These are phyloP conservation scores for Chelmon rostratus DNA, from an alignment of 2,797 vertebrate species.

Conservation along the genomic window DNA sequence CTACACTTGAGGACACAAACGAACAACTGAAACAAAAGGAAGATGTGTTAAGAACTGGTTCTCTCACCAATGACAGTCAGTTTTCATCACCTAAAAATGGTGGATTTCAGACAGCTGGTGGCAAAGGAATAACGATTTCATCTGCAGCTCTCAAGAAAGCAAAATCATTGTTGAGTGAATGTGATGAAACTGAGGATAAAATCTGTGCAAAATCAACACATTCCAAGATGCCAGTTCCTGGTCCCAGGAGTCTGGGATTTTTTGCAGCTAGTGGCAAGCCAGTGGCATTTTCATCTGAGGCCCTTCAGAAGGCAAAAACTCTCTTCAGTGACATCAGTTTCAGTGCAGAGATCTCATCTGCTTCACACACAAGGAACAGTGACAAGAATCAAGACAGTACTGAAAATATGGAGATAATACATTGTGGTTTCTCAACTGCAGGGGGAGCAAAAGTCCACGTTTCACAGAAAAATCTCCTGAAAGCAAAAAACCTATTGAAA, in stretches of 20 bases:
- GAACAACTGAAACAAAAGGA: slow-evolving; percentile 19
- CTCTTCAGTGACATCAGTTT: slow-evolving; percentile 82
- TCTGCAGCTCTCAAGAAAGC: slow-evolving; percentile 86
- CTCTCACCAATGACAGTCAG: slow-evolving; percentile 35
- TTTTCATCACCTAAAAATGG: slow-evolving; percentile 67
- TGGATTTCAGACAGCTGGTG: slow-evolving; percentile 83
- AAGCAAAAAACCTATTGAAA: slow-evolving; percentile 43
- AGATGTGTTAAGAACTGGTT: slow-evolving; percentile 46
- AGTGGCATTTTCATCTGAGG: slow-evolving; percentile 83
- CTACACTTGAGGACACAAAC: slow-evolving; percentile 47
- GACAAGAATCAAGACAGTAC: neutral
- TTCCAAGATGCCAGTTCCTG: neutral
- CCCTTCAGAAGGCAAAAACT: slow-evolving; percentile 83
- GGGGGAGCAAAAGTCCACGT: slow-evolving; percentile 24
- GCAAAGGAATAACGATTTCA: slow-evolving; percentile 86
- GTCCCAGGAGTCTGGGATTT: slow-evolving; percentile 67
- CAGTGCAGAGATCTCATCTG: slow-evolving; percentile 17
- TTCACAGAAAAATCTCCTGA: slow-evolving; percentile 45
- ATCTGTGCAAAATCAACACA: neutral
- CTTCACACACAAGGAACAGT: neutral
- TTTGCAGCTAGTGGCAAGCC: slow-evolving; percentile 85
- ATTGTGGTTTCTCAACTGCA: slow-evolving; percentile 57
- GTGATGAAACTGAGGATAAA: slow-evolving; percentile 27
- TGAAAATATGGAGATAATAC: slow-evolving; percentile 13
- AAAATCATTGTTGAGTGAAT: slow-evolving; percentile 72